Evolutionary conservation across 2,888 invertebrate genomes (phyloP).

Genomic region (Mythimna pallens): DNA sequence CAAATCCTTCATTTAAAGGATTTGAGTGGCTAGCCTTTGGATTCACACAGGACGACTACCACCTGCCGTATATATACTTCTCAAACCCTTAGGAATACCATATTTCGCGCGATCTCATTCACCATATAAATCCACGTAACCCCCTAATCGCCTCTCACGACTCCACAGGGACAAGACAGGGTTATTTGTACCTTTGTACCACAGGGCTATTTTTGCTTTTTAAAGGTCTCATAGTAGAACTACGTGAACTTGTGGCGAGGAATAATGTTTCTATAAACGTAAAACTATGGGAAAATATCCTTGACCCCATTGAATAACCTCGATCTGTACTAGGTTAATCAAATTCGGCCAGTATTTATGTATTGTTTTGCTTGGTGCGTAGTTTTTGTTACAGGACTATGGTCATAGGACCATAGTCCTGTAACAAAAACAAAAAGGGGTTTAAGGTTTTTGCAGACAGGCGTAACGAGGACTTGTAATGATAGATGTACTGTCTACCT

Average conservation of each 20-base stretch:
- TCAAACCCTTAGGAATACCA: conserved; percentile 14
- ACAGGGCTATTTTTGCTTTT: conserved; percentile 26
- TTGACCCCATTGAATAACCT: conserved; percentile 43
- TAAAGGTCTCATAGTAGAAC: conserved; percentile 31
- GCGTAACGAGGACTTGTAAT: no score
- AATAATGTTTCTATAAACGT: conserved; percentile 42
- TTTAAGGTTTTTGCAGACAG: no score
- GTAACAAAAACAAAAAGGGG: no score
- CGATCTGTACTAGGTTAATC: conserved; percentile 48
- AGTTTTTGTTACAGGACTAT: conserved; percentile 16
- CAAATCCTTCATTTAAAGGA: not conserved
- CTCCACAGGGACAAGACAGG: conserved; percentile 34
- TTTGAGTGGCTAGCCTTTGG: not conserved
- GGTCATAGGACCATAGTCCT: no score
- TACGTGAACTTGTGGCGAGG: conserved; percentile 29
- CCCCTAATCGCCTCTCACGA: conserved; percentile 30
- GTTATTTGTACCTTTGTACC: conserved; percentile 37
- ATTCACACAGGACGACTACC: not conserved
- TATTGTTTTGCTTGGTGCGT: conserved; percentile 3
- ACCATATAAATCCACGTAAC: conserved; percentile 53
- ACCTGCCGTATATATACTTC: not conserved
- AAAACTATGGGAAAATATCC: conserved; percentile 43
- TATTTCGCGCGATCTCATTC: conserved; percentile 48
- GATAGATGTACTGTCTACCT: no score
- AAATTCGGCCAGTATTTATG: conserved; percentile 36